Base-by-base conservation (phyloP, 2,888 invertebrate genomes). In the Scrobipalpa costella region DNA sequence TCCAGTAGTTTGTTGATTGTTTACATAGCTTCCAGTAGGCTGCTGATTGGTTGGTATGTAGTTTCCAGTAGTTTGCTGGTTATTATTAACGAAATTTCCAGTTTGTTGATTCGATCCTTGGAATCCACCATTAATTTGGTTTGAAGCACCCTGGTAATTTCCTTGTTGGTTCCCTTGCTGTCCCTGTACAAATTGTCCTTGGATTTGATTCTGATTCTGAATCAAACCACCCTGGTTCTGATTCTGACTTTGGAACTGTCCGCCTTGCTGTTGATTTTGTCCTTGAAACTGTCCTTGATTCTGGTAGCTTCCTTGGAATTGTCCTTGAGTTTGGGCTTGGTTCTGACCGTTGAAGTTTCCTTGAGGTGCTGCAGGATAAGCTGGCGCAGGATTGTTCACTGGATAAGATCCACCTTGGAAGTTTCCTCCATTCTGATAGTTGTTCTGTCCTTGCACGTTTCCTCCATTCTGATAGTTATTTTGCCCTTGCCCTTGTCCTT, bases 391-490 rank as follows among this genome's bases (percentile, higher is more conserved):
- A 34, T 66, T 64, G 15, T 62, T 61, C 8, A 52, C 63, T 9
- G 68, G 64, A 47, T 70, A 71, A 27, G 61, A 66, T 9, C 69
- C 69, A 7, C 66, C 64, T 33, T 69, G 65, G 61, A 74, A 74
- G 19, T 62, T 73, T 2, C 73, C 74, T 66, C 75, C 77, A 21
- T 73, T 71, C 60, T 83, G 82, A 1, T 68, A 44, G 38, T 63
- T 52, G 63, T 68, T 68, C 61, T 78, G 81, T 7, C 21, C 21
- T 27, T 27, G 27, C 27, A 2, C 27, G 19, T 62, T 73, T 2
- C 73, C 74, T 65, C 75, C 77, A 21, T 73, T 71, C 60, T 83
- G 82, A 1, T 68, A 44, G 38, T 63, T 52, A 63, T 67, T 68
- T 61, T 78, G 81, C 13, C 21, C 21, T 27, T 27, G 27, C 2